Percentiles rank a stretch among this genome's conserved stretches.
Evolutionary conservation across 2,113 vertebrate species (phyloP).

Genomic region (Fukomys damarensis): DNA sequence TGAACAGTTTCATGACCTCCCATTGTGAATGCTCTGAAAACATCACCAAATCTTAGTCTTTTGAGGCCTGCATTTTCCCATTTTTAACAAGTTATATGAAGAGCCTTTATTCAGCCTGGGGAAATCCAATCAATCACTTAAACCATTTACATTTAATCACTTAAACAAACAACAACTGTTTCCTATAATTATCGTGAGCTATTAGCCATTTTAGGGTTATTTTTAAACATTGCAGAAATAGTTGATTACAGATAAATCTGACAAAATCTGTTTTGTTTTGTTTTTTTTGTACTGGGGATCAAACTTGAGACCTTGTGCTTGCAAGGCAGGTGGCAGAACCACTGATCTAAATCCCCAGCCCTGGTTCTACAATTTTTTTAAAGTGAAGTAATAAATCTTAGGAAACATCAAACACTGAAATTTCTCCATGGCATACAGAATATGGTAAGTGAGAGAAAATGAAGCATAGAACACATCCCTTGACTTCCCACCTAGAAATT

Average conservation of each 20-base stretch:
- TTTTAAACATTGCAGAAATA: background rate
- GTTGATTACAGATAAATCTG: background rate
- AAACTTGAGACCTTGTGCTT: no score
- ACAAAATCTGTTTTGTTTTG: no score
- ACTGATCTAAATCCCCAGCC: no score
- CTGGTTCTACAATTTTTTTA: background rate
- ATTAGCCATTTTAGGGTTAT: background rate
- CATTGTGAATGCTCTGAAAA: background rate
- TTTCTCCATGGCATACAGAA: background rate
- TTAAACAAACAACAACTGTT: background rate
- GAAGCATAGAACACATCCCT: background rate
- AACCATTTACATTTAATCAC: background rate
- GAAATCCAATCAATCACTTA: background rate
- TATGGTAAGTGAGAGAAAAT: background rate
- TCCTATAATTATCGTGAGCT: background rate
- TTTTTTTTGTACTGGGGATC: no score
- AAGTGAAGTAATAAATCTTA: background rate
- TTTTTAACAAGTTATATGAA: background rate
- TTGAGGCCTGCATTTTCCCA: background rate
- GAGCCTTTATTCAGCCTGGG: background rate
- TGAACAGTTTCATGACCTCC: background rate
- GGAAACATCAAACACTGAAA: slow-evolving; percentile 4
- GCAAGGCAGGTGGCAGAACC: no score
- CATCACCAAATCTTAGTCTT: background rate
- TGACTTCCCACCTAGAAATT: background rate